These are phyloP conservation scores for Unio pictorum DNA, from an alignment of 2,888 invertebrate species.

Conservation along the genomic window DNA sequence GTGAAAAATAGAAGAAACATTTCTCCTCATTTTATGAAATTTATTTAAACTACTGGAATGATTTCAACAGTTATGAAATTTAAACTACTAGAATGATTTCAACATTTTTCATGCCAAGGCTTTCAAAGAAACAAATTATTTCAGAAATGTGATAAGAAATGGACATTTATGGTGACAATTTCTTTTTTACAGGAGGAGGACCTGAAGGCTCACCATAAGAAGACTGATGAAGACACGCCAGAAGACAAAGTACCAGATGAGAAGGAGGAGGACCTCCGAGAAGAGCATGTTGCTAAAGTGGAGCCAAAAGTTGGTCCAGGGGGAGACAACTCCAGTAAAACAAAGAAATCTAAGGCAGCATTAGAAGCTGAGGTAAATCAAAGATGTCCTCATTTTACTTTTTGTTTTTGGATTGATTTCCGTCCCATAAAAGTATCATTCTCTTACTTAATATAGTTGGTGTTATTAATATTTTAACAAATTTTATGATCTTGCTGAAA, in stretches of 20 bases:
- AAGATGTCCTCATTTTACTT: background rate
- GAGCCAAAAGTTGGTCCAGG: constrained; percentile 35
- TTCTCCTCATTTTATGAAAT: no score
- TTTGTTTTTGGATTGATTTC: background rate
- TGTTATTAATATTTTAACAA: no score
- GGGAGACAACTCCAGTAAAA: constrained; percentile 37
- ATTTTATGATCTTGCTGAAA: no score
- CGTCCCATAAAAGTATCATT: background rate
- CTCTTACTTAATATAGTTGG: background rate
- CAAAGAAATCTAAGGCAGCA: constrained; percentile 55
- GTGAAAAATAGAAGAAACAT: no score
- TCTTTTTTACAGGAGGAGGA: constrained; percentile 39
- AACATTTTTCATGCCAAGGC: no score
- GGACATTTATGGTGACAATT: no score
- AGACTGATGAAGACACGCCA: constrained; percentile 64
- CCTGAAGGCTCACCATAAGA: constrained; percentile 55
- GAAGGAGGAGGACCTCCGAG: constrained; percentile 21
- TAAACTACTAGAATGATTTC: no score
- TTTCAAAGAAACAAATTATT: no score
- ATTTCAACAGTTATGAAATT: no score
- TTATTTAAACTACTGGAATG: no score
- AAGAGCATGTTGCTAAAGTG: constrained; percentile 21
- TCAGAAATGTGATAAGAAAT: no score
- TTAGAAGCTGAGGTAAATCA: constrained; percentile 45
- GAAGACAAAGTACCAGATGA: constrained; percentile 53